phyloP scores from a whole-genome alignment of 2,888 invertebrate species.

The Tipula lateralis region DNA sequence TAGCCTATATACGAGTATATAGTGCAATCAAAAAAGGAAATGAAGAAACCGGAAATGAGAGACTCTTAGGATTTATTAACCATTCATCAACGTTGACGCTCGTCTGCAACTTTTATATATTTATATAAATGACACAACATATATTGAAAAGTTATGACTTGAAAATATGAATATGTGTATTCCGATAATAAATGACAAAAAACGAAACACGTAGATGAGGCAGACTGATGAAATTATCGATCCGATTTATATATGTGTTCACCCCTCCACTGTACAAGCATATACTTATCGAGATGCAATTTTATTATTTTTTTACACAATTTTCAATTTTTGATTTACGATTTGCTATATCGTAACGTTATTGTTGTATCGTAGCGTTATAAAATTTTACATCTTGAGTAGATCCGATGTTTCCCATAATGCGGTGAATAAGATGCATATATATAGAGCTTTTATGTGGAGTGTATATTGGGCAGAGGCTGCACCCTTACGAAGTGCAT shows the following conservation, averaged over 20 bases:
- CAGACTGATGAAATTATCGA: neutral
- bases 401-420: neutral
- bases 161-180: neutral
- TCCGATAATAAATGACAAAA: neutral
- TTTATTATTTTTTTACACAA: neutral
- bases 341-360: neutral
- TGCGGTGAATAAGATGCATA: neutral
- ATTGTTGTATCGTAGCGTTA: neutral
- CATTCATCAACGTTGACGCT: too few relatives aligned
- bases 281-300: neutral
- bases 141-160: neutral
- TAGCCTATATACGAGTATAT: too few relatives aligned
- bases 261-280: neutral
- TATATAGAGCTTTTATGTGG: neutral
- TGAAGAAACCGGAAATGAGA: too few relatives aligned
- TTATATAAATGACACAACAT: neutral
- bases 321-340: slow-evolving; percentile 6
- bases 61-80: too few relatives aligned
- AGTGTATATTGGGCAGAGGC: neutral
- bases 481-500: too few relatives aligned
- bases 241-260: neutral
- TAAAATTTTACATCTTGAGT: neutral
- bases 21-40: too few relatives aligned
- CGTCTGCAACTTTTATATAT: too few relatives aligned
- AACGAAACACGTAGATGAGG: neutral